Percentiles rank a stretch among this genome's conserved stretches.
Evolutionary conservation across 2,113 vertebrate genomes (phyloP).

Genomic region (Ciconia stormi): DNA sequence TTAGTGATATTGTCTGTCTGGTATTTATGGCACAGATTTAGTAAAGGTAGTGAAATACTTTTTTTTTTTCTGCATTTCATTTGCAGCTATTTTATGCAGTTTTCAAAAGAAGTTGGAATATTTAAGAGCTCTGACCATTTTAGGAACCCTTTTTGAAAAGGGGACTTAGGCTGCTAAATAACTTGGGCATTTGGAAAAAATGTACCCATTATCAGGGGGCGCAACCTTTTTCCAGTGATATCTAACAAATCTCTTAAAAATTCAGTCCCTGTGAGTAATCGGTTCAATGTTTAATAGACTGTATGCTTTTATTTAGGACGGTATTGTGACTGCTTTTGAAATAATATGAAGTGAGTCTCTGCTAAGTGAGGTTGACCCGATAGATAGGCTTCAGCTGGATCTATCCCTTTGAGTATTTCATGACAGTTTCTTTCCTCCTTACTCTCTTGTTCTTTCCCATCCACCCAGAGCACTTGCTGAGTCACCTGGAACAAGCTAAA

Average conservation of each 20-base stretch:
- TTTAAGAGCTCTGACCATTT: background rate
- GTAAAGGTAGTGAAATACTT: background rate
- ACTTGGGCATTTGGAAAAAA: background rate
- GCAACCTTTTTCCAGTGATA: background rate
- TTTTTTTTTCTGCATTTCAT: background rate
- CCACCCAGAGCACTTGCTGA: constrained; percentile 79
- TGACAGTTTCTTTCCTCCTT: background rate
- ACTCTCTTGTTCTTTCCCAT: background rate
- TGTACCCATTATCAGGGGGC: accelerated
- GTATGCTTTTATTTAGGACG: background rate
- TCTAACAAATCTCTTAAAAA: background rate
- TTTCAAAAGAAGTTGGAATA: background rate
- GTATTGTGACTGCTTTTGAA: background rate
- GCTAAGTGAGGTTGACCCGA: background rate
- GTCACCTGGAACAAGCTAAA: constrained; percentile 80
- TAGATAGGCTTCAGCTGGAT: background rate
- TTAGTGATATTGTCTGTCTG: background rate
- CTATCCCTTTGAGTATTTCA: background rate
- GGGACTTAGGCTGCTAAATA: background rate
- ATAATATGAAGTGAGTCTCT: background rate
- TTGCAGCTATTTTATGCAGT: background rate
- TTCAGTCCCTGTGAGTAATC: background rate
- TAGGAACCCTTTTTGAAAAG: background rate
- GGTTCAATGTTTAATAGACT: background rate
- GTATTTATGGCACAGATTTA: background rate